Conservation (phyloP, 2,888 invertebrate genomes). For the Saturnia pavonia region DNA sequence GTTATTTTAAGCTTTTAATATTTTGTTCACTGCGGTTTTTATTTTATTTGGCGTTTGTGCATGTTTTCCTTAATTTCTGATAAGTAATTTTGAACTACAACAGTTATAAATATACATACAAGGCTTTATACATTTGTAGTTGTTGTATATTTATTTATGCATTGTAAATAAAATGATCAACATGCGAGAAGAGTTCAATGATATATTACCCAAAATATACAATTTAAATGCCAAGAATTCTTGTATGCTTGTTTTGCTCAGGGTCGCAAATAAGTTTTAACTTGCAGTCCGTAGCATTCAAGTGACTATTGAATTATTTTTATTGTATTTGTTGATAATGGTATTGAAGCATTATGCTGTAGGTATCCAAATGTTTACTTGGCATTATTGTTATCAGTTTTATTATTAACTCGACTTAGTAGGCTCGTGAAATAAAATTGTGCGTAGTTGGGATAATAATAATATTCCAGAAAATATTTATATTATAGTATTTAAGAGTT, state of each 20-base stretch:
- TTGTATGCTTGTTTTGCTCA: conserved; percentile 27
- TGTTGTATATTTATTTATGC: neutral
- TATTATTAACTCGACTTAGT: neutral
- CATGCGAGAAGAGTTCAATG: conserved; percentile 29
- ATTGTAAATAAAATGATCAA: conserved; percentile 10
- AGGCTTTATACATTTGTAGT: neutral
- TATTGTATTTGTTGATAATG: conserved; percentile 1
- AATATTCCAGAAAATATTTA: neutral
- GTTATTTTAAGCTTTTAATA: neutral
- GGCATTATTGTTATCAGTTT: conserved; percentile 1
- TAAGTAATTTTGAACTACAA: neutral
- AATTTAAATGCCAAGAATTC: conserved; percentile 31
- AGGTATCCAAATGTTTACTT: conserved; percentile 1
- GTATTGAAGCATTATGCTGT: neutral
- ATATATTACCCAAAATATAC: conserved; percentile 36
- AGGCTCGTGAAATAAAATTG: neutral
- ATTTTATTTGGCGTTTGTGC: neutral
- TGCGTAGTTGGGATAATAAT: neutral
- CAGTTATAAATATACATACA: neutral
- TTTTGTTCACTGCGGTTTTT: conserved; percentile 4
- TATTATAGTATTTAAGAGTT: neutral
- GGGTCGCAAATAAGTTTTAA: conserved; percentile 24
- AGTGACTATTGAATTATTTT: conserved; percentile 6
- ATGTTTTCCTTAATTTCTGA: neutral
- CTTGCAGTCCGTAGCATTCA: conserved; percentile 10